Conservation (phyloP, 2,113 vertebrate species). For the Irena cyanogastra region DNA sequence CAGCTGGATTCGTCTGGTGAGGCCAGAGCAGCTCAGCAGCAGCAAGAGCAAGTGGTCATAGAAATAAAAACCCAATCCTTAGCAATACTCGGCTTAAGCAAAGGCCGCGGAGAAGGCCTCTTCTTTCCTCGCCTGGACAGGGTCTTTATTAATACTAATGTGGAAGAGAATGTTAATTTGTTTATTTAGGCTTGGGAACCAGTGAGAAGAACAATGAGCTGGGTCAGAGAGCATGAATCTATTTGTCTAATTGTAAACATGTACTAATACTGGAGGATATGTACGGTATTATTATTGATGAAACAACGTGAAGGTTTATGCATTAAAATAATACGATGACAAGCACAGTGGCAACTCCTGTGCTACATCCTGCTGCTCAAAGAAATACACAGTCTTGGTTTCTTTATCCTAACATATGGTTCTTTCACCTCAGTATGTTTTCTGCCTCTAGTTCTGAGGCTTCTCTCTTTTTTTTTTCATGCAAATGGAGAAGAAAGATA, state of each 20-base stretch:
- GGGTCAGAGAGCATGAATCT: neutral
- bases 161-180: neutral
- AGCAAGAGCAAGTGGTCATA: neutral
- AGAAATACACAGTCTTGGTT: neutral
- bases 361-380: neutral
- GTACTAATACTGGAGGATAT: neutral
- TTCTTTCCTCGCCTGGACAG: neutral
- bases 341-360: neutral
- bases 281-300: neutral
- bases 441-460: neutral
- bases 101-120: fast-evolving
- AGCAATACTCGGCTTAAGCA: neutral
- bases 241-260: neutral
- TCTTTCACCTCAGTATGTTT: neutral
- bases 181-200: neutral
- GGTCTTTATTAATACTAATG: neutral
- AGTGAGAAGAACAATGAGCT: neutral
- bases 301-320: neutral
- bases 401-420: neutral
- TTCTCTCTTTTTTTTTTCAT: neutral
- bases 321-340: neutral
- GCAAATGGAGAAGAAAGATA: neutral
- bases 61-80: neutral
- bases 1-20: neutral
- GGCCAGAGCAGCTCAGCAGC: neutral